Base-by-base conservation (phyloP, 2,888 invertebrate genomes). In the Coenonympha glycerion region DNA sequence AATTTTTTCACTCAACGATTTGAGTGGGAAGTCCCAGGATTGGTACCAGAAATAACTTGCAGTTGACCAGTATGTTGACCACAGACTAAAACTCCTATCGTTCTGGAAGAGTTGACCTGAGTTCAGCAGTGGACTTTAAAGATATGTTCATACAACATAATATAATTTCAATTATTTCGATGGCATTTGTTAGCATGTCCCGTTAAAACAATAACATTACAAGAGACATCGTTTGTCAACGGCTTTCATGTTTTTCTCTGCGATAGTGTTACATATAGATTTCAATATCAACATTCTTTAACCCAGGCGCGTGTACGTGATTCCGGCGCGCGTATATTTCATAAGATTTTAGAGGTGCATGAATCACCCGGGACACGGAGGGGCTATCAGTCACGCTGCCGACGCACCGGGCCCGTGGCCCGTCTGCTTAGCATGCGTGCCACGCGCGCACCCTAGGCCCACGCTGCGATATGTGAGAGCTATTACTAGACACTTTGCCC, bases 261-360 rank as follows among this genome's bases (percentile, higher is more conserved):
- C 69, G 77, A 73, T 79, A 80, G 69, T 73, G 75, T 82, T 80
- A 84, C 83, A 74, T 79, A 83, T 72, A 73, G 84, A 85, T 85
- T 87, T 87, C 87, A 87, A 87, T 87, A 87, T 87, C 84, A 86
- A 86, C 87, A 86, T 80, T 80, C 77, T 80, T n/a, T 84, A 82
- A 79, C 79, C 80, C 83, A 74, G 73, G 78, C 76, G 71, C 71
- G 73, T 68, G 82, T 79, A 86, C 87, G 86, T 87, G 87, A 81
- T 83, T 70, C 71, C 68, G 63, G 63, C 73, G 74, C 79, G 79
- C 86, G 79, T 84, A 87, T 87, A 87, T 87, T 87, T 87, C 87
- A 87, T 87, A 87, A 87, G 87, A 87, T 87, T 83, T 84, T 79
- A 82, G 82, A 85, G 86, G 83, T 85, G 83, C 86, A 87, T 87